These are phyloP conservation scores for Venustaconcha ellipsiformis DNA, from an alignment of 1,140 invertebrate species.

Conservation along the genomic window DNA sequence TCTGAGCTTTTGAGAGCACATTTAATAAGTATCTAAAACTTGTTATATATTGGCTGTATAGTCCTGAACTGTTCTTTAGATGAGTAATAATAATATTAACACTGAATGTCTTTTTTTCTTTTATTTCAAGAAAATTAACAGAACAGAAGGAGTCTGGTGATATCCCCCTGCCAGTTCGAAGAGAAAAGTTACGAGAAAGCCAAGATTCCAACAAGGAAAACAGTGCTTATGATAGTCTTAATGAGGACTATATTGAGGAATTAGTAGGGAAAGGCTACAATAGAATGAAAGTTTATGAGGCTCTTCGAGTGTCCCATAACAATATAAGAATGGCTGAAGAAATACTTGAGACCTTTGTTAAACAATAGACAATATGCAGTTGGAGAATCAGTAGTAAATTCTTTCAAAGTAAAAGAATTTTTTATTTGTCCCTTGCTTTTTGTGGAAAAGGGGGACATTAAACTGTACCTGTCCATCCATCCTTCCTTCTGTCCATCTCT, in stretches of 20 bases:
- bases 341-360: constrained; percentile 91
- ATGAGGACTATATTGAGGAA: constrained; percentile 89
- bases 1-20: no score
- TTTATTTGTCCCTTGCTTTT: no score
- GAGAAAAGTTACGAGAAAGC: constrained; percentile 54
- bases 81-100: no score
- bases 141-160: constrained; percentile 47
- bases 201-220: constrained; percentile 67
- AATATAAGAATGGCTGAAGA: constrained; percentile 95
- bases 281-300: constrained; percentile 89
- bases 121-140: constrained; percentile 63
- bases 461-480: no score
- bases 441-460: no score
- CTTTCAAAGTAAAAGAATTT: no score
- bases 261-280: constrained; percentile 90
- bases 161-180: constrained; percentile 56
- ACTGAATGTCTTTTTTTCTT: constrained; percentile 3
- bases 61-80: no score
- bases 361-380: constrained; percentile 9
- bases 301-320: constrained; percentile 90
- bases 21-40: no score
- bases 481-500: no score
- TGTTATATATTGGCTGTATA: no score
- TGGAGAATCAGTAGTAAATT: no score
- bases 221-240: constrained; percentile 85